Base-by-base conservation (phyloP, 2,113 vertebrate species). In the Macquaria australasica region DNA sequence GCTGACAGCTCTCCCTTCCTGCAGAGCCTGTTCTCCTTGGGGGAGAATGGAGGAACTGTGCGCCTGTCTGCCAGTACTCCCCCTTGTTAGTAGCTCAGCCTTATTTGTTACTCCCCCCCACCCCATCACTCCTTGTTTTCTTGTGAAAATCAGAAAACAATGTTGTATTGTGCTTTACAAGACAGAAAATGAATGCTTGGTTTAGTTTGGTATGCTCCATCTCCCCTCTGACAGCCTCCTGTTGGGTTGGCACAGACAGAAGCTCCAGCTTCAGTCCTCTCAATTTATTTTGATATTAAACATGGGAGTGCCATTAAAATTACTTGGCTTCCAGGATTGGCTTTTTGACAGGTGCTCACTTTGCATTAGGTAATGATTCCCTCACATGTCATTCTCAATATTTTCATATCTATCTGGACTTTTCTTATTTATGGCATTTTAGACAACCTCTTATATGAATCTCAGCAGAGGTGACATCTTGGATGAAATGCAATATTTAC, bases 331-430 rank as follows among this genome's bases (percentile, higher is more conserved):
- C 23, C 59, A 82, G 64, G 70, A 93, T 89, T 90, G 83, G 74
- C 82, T 92, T 91, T 88, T 83, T 92, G 92, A 94, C 92, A 88
- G 90, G 75, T 86, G 83, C 78, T 94, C 89, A 86, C 89, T 91
- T 89, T 88, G 82, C 73, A 91, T 94, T 89, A 91, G 75, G 80
- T 86, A 79, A 88, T 90, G 62, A 83, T 89, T 89, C 83, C 68
- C 64, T 83, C 85, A 88, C 64, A 79, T 84, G 89, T 84, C 89
- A 88, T 77, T 79, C 69, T 87, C 37, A 63, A 88, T 90, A 82
- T 89, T 84, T 83, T 82, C 23, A 86, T 39, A 58, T 84, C 84
- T 81, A 21, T 77, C 45, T 72, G 12, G 60, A 70, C 51, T 68
- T 87, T 77, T 71, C 67, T 80, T 80, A 70, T 84, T 88, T 76